Evolutionary conservation across 2,888 invertebrate genomes (phyloP).

Genomic region (Xylocampa areola): DNA sequence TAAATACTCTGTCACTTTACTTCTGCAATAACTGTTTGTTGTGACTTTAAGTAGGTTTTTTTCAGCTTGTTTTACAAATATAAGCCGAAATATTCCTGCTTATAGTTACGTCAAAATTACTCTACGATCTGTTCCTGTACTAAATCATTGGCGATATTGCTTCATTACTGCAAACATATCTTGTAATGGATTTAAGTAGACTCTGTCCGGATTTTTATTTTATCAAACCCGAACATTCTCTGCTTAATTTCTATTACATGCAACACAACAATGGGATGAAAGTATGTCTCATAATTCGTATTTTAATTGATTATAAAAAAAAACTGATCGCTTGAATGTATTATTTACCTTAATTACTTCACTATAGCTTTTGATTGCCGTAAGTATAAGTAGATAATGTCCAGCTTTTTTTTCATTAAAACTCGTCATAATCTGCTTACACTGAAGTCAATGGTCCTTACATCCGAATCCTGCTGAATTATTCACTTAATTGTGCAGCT

Average conservation of each 20-base stretch:
- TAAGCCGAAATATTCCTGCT: constrained; percentile 47
- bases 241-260: constrained; percentile 31
- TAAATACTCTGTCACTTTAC: neutral
- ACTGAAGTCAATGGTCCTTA: constrained; percentile 24
- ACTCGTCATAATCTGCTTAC: constrained; percentile 41
- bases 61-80: constrained; percentile 20
- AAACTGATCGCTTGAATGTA: no score
- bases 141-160: no score
- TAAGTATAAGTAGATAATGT: constrained; percentile 17
- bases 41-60: constrained; percentile 47
- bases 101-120: constrained; percentile 21
- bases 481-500: no score
- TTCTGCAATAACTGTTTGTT: constrained; percentile 2
- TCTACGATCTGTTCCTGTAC: no score
- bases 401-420: constrained; percentile 51
- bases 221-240: constrained; percentile 36
- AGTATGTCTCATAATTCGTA: no score
- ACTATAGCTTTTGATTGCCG: no score
- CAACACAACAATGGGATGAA: neutral
- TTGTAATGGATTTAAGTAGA: constrained; percentile 46
- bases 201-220: constrained; percentile 31
- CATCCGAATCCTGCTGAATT: neutral
- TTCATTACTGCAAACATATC: neutral
- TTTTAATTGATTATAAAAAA: no score
- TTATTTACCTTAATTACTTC: no score